These are phyloP conservation scores for Balaeniceps rex DNA, from an alignment of 2,113 vertebrate species.

Conservation along the genomic window DNA sequence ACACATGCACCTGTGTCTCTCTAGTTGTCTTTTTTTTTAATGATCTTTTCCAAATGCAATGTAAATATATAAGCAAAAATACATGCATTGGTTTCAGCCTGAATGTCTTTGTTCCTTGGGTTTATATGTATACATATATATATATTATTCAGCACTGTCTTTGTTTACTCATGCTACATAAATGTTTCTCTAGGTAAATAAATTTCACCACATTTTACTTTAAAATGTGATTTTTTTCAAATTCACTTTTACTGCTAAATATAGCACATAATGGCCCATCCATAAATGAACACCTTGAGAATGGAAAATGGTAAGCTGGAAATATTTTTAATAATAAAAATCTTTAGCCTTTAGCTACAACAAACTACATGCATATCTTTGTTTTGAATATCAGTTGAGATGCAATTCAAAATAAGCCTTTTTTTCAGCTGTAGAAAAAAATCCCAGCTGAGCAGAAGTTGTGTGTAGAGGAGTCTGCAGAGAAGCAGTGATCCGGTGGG, in stretches of 20 bases:
- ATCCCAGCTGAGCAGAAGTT: neutral
- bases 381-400: neutral
- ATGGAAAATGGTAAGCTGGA: neutral
- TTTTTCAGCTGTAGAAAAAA: neutral
- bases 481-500: accelerated
- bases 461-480: neutral
- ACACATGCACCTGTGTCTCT: neutral
- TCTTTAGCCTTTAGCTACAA: neutral
- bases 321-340: neutral
- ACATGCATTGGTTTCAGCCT: neutral
- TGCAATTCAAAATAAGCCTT: neutral
- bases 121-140: neutral
- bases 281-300: neutral
- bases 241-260: constrained; percentile 16
- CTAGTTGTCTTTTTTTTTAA: neutral
- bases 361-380: neutral
- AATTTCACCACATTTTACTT: constrained; percentile 45
- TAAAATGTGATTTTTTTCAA: constrained; percentile 45
- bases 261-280: neutral
- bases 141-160: neutral
- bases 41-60: neutral
- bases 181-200: constrained; percentile 25
- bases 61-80: neutral
- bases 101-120: neutral
- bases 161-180: neutral